Evolutionary conservation across 2,113 vertebrate genomes (phyloP).

Genomic region (Probosciger aterrimus): DNA sequence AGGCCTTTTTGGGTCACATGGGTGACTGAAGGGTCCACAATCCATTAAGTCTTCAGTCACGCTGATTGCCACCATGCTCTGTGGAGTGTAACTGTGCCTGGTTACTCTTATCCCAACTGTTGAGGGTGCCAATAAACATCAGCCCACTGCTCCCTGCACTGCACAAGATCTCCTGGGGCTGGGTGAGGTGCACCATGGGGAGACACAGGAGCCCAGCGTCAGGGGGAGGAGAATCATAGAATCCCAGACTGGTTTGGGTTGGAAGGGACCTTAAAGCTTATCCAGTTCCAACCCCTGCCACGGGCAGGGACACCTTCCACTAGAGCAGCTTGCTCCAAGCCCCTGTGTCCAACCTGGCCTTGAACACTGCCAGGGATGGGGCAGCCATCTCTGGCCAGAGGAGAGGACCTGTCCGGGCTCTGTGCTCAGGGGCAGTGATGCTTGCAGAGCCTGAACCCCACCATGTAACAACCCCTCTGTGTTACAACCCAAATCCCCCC

Average conservation of each 20-base stretch:
- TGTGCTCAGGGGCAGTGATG: fast-evolving
- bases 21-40: neutral
- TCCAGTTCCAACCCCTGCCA: neutral
- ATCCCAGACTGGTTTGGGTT: neutral
- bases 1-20: fast-evolving
- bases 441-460: neutral
- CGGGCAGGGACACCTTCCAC: neutral
- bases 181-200: fast-evolving
- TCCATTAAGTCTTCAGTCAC: neutral
- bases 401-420: neutral
- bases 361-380: neutral
- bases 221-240: neutral
- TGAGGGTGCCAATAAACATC: neutral
- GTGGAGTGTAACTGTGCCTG: fast-evolving
- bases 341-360: neutral
- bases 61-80: neutral
- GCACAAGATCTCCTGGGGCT: neutral
- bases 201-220: neutral
- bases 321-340: neutral
- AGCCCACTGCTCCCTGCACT: neutral
- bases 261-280: neutral
- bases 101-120: too few species aligned
- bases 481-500: fast-evolving
- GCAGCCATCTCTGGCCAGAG: neutral
- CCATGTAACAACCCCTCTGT: fast-evolving